Evolutionary conservation across 2,888 invertebrate genomes (phyloP).

Genomic region (Dicyrtoma fusca): DNA sequence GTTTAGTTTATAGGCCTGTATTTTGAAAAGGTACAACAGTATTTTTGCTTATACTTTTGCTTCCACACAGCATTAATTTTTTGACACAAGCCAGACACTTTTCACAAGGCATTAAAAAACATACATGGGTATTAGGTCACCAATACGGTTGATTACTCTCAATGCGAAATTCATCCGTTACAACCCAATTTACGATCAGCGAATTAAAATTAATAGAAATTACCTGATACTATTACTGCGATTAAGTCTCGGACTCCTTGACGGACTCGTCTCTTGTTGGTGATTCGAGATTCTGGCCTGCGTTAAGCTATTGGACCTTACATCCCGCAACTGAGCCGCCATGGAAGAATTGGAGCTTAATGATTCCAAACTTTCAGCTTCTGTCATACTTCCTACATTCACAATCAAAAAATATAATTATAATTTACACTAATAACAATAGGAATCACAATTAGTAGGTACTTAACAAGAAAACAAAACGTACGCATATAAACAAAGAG

Average conservation of each 20-base stretch:
- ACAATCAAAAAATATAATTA: conserved; percentile 5
- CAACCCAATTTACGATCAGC: background rate
- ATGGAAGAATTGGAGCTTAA: conserved; percentile 63
- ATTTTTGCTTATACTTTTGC: too few relatives aligned
- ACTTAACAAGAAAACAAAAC: too few relatives aligned
- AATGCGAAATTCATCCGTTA: background rate
- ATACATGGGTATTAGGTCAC: too few relatives aligned
- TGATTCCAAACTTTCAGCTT: conserved; percentile 81
- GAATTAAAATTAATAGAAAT: conserved; percentile 56
- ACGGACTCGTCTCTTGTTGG: conserved; percentile 60
- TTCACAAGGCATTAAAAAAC: too few relatives aligned
- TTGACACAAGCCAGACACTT: too few relatives aligned
- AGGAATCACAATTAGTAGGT: background rate
- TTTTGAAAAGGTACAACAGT: too few relatives aligned
- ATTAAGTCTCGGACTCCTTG: conserved; percentile 68
- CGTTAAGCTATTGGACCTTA: conserved; percentile 72
- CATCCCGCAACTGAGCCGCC: conserved; percentile 71
- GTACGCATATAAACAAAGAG: too few relatives aligned
- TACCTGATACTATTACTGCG: conserved; percentile 92
- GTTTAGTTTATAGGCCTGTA: too few relatives aligned
- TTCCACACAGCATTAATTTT: too few relatives aligned
- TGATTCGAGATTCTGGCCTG: conserved; percentile 65
- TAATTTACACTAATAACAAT: too few relatives aligned
- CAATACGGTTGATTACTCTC: too few relatives aligned
- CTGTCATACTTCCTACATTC: conserved; percentile 69